Base-by-base conservation (phyloP, 2,888 invertebrate species). In the Lepidochitona cinerea region DNA sequence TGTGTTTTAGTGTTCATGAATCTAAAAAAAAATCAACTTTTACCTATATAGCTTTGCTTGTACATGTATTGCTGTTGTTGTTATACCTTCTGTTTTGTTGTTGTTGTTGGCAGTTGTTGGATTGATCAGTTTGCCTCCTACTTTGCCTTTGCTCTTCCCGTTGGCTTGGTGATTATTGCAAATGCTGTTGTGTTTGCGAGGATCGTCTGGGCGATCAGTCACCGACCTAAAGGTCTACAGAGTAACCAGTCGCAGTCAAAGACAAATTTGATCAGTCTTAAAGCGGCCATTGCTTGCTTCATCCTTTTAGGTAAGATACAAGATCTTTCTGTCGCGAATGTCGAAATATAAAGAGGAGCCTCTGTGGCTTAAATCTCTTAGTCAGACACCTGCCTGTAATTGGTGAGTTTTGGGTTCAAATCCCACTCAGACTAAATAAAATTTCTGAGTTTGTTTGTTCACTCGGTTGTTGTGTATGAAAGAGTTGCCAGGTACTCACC, bases 211-310 rank as follows among this genome's bases (percentile, higher is more conserved):
- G 85, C 85, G 68, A 83, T 89, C 68, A 82, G 82, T 54, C 79
- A 83, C 32, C 74, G 87, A 64, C 84, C 85, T 18, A 80, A 83
- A 70, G 86, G 86, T 0, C 92, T 93, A 2, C 91, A 93, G 0
- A 87, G 84, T 71, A 92, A 93, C 78, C 92, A 92, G 64, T 92
- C 92, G 77, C 84, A 85, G 67, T 78, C 83, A 37, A 82, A 83
- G 54, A 79, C 87, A 68, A 83, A 87, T 26, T 79, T 85, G 74
- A 86, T 85, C 3, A 89, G 89, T 71, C 79, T 90, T 4, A 84
- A 87, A 64, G 89, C 89, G 14, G 89, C 88, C 12, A 78, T 90
- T 29, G 87, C 88, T 37, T 86, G 88, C 66, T 89, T 89, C 77
- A 79, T 89, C 37, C 73, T 90, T 4, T 79, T 91, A 26, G 90